Base-by-base conservation (phyloP, 2,888 invertebrate species). In the Sminthurides aquaticus region DNA sequence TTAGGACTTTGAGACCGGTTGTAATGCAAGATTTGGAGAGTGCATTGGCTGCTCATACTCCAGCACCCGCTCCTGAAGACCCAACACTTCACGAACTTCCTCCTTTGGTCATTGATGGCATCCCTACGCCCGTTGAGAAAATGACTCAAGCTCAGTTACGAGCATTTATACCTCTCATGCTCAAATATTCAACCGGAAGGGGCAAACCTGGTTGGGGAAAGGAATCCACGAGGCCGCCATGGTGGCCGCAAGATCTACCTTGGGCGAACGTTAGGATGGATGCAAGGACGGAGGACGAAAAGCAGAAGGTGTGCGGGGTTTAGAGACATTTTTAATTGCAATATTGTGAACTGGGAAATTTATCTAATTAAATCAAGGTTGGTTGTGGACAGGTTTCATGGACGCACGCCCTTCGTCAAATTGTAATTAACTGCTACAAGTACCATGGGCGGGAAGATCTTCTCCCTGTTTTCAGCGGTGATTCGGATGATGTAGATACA, bases 251-350 rank as follows among this genome's bases (percentile, higher is more conserved):
- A 79, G 96, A 96, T 81, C 83, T 97, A 76, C 96, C 97, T 3
- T 97, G 96, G 96, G 96, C 96, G 67, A 97, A 97, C 82, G 96
- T 97, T 18, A 84, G 96, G 74, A 95, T 95, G 90, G 97, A 97
- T 81, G 96, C 94, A 1, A 83, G 97, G 72, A 87, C 91, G 24
- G 96, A 96, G 79, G 94, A 96, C 77, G 94, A 96, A 78, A 97
- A 97, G 78, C 95, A 95, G 80, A 93, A 94, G 86, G 95, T 95
- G 80, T 70, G 27, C 5, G 52, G 60, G 54, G 48, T 22, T 34
- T 15, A 28, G 22, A 24, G 15, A 58, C n/a, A n/a, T n/a, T n/a
- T n/a, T n/a, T 54, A 52, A n/a, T 8, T 15, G 5, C 15, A 56
- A 25, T 26, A 15, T 15, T n/a, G 24, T 26, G 11, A 25, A 8